phyloP scores from a whole-genome alignment of 2,888 invertebrate species.

The Drosophila pseudotakahashii region DNA sequence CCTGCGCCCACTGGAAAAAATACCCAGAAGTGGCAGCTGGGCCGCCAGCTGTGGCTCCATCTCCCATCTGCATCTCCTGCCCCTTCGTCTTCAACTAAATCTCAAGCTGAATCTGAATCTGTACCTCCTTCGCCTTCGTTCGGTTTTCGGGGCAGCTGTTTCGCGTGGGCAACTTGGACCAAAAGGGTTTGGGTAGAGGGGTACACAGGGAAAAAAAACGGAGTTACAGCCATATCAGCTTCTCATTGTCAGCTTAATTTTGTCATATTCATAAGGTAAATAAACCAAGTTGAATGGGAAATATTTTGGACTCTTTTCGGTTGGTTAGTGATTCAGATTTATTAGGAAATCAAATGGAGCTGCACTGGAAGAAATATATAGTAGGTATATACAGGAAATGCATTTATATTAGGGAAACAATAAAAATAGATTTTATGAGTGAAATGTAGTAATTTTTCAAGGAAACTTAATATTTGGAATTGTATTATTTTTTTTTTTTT shows the following conservation, averaged over 20 bases:
- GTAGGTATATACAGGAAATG: background rate
- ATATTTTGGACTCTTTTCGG: background rate
- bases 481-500: too few relatives aligned
- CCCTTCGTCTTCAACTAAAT: background rate
- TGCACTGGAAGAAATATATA: background rate
- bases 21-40: constrained; percentile 56
- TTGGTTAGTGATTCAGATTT: background rate
- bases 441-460: too few relatives aligned
- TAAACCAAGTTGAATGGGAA: constrained; percentile 6
- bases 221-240: background rate
- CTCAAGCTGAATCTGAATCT: constrained; percentile 19
- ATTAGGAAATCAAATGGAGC: constrained; percentile 3
- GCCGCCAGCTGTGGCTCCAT: constrained; percentile 56
- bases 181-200: constrained; percentile 1
- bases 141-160: constrained; percentile 48
- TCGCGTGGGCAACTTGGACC: constrained; percentile 59
- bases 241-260: constrained; percentile 6
- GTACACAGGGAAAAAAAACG: constrained; percentile 15
- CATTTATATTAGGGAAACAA: background rate
- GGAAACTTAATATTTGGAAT: too few relatives aligned
- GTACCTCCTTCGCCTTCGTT: constrained; percentile 17
- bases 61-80: constrained; percentile 13
- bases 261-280: constrained; percentile 9
- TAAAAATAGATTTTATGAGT: too few relatives aligned
- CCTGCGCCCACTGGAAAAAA: constrained; percentile 9